Percentiles rank a stretch among this genome's conserved stretches.
These are phyloP conservation scores for Plagodis pulveraria DNA, from an alignment of 2,888 invertebrate genomes.

Conservation along the genomic window DNA sequence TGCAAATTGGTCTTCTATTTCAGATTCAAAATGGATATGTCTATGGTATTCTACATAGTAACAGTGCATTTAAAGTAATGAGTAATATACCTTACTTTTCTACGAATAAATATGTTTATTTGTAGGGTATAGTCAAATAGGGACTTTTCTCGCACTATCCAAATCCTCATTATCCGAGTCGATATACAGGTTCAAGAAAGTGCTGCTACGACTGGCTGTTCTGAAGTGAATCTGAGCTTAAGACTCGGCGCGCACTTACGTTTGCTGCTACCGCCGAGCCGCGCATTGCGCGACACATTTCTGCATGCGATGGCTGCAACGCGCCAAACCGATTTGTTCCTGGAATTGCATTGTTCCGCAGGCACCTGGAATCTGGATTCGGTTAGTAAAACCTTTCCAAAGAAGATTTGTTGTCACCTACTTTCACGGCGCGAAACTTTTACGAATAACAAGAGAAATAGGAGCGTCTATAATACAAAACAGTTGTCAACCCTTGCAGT, in stretches of 20 bases:
- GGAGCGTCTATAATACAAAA: background rate
- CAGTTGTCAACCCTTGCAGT: too few relatives aligned
- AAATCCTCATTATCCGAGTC: slow-evolving; percentile 11
- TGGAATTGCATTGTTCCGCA: slow-evolving; percentile 75
- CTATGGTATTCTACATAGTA: too few relatives aligned
- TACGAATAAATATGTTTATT: too few relatives aligned
- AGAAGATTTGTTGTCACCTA: slow-evolving; percentile 58
- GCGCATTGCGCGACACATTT: slow-evolving; percentile 27
- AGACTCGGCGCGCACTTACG: slow-evolving; percentile 20
- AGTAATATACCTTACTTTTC: too few relatives aligned
- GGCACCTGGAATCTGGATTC: slow-evolving; percentile 78
- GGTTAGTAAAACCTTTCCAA: slow-evolving; percentile 61
- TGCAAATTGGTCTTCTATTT: too few relatives aligned
- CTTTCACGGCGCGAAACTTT: slow-evolving; percentile 20
- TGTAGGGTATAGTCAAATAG: too few relatives aligned
- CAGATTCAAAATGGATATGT: too few relatives aligned
- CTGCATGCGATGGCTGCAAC: slow-evolving; percentile 16
- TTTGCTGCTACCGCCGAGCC: slow-evolving; percentile 26
- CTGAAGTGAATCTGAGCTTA: slow-evolving; percentile 10
- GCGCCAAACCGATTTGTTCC: slow-evolving; percentile 68
- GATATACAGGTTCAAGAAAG: slow-evolving; percentile 15
- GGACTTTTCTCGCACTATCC: background rate
- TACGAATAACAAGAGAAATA: slow-evolving; percentile 22
- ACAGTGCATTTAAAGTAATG: too few relatives aligned
- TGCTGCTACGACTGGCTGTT: slow-evolving; percentile 40